Percentiles rank a stretch among this genome's conserved stretches.
Conservation (phyloP, 2,113 vertebrate species). For the Pseudorhombus dupliciocellatus region DNA sequence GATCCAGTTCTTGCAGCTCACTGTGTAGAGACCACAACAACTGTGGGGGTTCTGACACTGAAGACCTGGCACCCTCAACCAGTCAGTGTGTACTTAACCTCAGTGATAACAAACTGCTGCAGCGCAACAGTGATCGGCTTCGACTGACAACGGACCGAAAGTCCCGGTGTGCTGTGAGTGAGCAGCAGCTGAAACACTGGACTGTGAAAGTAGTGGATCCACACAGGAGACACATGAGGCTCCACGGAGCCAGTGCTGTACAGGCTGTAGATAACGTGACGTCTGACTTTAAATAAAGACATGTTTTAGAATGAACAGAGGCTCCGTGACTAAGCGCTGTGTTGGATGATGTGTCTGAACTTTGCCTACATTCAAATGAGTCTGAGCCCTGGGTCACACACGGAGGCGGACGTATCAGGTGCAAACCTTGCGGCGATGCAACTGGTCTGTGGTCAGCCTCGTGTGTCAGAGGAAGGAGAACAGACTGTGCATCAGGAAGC, state of each 20-base stretch:
- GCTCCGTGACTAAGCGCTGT: not conserved
- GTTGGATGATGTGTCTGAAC: not conserved
- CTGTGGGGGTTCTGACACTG: constrained; percentile 7
- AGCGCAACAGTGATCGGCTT: not conserved
- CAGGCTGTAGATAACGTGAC: constrained; percentile 67
- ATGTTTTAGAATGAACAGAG: constrained; percentile 70
- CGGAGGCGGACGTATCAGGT: too few relatives aligned
- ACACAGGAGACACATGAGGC: constrained; percentile 15
- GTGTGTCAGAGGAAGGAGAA: too few relatives aligned
- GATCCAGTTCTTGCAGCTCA: constrained; percentile 19
- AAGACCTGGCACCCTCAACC: not conserved
- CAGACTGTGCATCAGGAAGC: too few relatives aligned
- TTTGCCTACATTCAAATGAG: not conserved
- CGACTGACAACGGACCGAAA: not conserved
- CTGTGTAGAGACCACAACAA: not conserved
- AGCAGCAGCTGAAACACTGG: constrained; percentile 49
- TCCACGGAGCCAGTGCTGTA: constrained; percentile 53
- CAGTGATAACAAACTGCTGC: not conserved
- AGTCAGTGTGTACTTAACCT: constrained; percentile 2
- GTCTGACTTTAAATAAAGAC: constrained; percentile 79
- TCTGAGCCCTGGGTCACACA: too few relatives aligned
- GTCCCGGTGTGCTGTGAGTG: not conserved
- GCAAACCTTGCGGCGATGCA: too few relatives aligned
- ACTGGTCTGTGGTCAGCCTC: too few relatives aligned
- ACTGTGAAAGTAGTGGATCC: constrained; percentile 49